Base-by-base conservation (phyloP, 1,140 invertebrate species). In the Drosophila quadrilineata region DNA sequence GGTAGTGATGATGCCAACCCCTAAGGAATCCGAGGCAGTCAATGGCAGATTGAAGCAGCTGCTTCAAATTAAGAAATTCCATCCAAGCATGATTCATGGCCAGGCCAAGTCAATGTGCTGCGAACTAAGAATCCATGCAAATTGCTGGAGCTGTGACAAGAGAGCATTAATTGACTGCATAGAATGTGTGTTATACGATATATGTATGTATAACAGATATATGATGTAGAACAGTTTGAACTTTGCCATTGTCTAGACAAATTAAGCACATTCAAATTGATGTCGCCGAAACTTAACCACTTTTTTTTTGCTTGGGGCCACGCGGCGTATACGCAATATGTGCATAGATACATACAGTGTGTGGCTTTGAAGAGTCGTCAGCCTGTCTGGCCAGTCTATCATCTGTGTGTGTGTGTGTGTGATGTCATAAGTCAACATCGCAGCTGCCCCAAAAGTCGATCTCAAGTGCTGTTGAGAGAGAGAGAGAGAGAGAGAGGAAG, bases 201-300 rank as follows among this genome's bases (percentile, higher is more conserved):
- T n/a, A 3, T 22, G 6, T 22, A 3, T 6, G 28, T 26, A 45
- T 49, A 14, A 9, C n/a, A 22, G 29, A 28, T 57, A 45, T 46
- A 17, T 38, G 49, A 36, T 45, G 40, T 46, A 43, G 45, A 50
- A 63, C 56, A 29, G 43, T 45, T 45, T 65, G 77, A 82, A 84
- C 77, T 82, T 84, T 82, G 77, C 73, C 77, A 84, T 84, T 84
- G 77, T 84, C 77, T 82, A 84, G 77, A 82, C 77, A 84, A 82
- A 82, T 82, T 82, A 73, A 82, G 77, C 67, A 56, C 77, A 84
- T 52, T 31, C 71, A 52, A 62, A 67, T 79, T 68, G 65, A 65
- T 75, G 65, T 65, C 59, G 71, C 71, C 16, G 21, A 40, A 80
- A 69, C 48, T 73, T 67, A 66, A 64, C 53, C 28, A 19, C 52